A percentile compares a stretch with the other conserved stretches of the same genome.
phyloP scores from a whole-genome alignment of 2,113 vertebrate species.

The Leuciscus idus region DNA sequence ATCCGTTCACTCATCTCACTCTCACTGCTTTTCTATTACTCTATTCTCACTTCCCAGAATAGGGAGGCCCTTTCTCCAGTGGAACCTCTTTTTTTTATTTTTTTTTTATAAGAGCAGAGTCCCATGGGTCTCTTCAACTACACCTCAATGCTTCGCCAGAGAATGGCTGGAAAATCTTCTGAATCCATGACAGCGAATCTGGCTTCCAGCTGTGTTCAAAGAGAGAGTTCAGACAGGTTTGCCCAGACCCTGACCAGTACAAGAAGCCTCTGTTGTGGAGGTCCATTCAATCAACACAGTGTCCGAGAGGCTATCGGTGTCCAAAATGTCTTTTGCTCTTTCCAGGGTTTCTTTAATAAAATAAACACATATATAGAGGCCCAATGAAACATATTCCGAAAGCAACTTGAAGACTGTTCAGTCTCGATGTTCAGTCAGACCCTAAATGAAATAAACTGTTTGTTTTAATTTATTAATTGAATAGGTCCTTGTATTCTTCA shows the following conservation, averaged over 20 bases:
- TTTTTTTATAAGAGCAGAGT: constrained; percentile 38
- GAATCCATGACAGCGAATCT: constrained; percentile 57
- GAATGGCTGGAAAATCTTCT: constrained; percentile 51
- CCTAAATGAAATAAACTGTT: not conserved
- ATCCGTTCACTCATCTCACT: constrained; percentile 49
- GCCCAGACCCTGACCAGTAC: constrained; percentile 5
- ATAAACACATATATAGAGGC: not conserved
- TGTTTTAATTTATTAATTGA: not conserved
- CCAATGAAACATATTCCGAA: not conserved
- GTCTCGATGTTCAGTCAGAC: not conserved
- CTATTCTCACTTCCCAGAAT: constrained; percentile 63
- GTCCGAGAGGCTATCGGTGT: not conserved
- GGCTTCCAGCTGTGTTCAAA: constrained; percentile 70
- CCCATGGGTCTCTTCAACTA: constrained; percentile 54
- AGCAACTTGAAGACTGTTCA: not conserved
- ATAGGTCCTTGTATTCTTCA: not conserved
- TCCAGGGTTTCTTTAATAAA: not conserved
- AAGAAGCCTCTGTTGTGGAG: not conserved
- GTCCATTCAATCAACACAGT: not conserved
- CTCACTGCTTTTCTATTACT: not conserved
- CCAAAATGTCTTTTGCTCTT: not conserved
- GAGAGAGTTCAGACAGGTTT: constrained; percentile 8
- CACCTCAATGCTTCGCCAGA: constrained; percentile 48
- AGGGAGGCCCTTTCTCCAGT: constrained; percentile 50
- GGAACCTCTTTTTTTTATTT: constrained; percentile 40